Conservation (phyloP, 2,797 vertebrate species). For the Lacerta agilis region DNA sequence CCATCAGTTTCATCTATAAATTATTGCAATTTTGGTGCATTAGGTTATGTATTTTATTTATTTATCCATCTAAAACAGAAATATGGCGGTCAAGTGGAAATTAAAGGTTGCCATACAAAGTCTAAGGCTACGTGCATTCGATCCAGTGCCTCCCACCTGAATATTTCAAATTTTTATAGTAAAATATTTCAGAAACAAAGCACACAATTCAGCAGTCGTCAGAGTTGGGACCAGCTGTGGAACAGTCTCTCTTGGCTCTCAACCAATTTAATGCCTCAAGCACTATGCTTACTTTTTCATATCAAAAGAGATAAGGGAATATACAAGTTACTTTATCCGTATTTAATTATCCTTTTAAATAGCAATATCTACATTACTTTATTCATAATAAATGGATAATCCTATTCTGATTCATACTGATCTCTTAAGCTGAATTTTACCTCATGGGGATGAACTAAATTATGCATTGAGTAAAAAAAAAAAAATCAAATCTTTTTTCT, state of each 20-base stretch:
- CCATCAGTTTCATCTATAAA: no score
- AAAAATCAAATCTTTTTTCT: constrained; percentile 31
- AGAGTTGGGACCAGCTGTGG: constrained; percentile 31
- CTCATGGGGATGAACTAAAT: constrained; percentile 64
- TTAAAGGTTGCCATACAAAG: not conserved
- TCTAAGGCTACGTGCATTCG: constrained; percentile 37
- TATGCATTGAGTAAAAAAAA: constrained; percentile 54
- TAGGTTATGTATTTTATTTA: not conserved
- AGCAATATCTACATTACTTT: constrained; percentile 63
- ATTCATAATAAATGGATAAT: constrained; percentile 69
- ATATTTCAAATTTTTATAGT: not conserved
- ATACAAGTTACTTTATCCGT: constrained; percentile 8
- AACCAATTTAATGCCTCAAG: constrained; percentile 51
- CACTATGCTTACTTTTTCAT: constrained; percentile 43
- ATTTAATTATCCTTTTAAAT: constrained; percentile 55
- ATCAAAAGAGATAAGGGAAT: constrained; percentile 48
- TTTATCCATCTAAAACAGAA: not conserved
- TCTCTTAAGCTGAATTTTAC: constrained; percentile 64
- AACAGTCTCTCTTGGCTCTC: constrained; percentile 47
- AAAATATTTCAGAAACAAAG: constrained; percentile 49
- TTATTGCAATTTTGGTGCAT: not conserved
- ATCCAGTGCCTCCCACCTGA: constrained; percentile 41
- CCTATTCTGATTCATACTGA: constrained; percentile 67
- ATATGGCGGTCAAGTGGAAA: not conserved
- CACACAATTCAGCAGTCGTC: constrained; percentile 39